Percentiles rank a stretch among this genome's conserved stretches.
Conservation (phyloP, 2,797 vertebrate genomes). For the Amblyopsis hoosieri region DNA sequence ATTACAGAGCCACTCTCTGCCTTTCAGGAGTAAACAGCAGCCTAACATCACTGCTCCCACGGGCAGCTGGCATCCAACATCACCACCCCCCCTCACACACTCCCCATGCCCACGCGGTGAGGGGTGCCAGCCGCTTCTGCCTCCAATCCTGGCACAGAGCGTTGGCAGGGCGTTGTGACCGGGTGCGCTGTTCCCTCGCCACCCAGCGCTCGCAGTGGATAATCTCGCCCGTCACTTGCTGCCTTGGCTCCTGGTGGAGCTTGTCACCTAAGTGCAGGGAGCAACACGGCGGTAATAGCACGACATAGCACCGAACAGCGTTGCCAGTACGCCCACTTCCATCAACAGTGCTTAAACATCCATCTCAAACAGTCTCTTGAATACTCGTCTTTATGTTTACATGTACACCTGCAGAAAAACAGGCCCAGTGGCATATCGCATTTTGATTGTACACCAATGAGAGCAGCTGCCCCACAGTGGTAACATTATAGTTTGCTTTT, state of each 20-base stretch:
- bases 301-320: slow-evolving; percentile 4
- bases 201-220: slow-evolving; percentile 43
- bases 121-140: slow-evolving; percentile 43
- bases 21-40: slow-evolving; percentile 36
- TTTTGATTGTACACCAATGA: slow-evolving; percentile 5
- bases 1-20: slow-evolving; percentile 31
- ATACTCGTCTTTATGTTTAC: background rate
- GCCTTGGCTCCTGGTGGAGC: slow-evolving; percentile 32
- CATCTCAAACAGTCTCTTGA: background rate
- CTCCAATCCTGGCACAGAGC: slow-evolving; percentile 48
- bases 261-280: slow-evolving; percentile 36
- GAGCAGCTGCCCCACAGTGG: background rate
- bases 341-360: too few species aligned
- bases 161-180: slow-evolving; percentile 53
- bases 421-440: background rate
- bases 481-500: slow-evolving; percentile 24
- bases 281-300: slow-evolving; percentile 30
- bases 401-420: background rate
- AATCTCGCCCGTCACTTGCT: slow-evolving; percentile 59
- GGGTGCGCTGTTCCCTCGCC: slow-evolving; percentile 51
- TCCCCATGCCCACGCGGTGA: slow-evolving; percentile 21
- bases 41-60: slow-evolving; percentile 41
- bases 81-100: background rate
- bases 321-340: background rate
- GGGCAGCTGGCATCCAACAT: slow-evolving; percentile 39